Evolutionary conservation across 2,113 vertebrate genomes (phyloP), one percentile per base, ranked within the genome.

Genomic region (Gadus macrocephalus): DNA sequence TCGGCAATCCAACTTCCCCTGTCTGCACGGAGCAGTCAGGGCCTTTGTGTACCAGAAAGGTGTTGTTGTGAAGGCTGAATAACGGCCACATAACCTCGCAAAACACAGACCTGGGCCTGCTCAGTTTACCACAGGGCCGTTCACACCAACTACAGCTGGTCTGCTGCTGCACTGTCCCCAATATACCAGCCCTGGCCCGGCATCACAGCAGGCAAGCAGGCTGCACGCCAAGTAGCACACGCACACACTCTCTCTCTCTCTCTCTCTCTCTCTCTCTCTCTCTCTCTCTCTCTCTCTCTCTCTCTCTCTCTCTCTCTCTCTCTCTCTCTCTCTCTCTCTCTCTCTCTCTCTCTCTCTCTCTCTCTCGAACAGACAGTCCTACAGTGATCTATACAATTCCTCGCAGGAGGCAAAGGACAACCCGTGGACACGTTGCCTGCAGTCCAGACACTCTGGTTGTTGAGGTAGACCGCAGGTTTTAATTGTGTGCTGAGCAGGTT

Each of bases 121-220:
- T 7, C 6, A 35, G 31, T 1, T 35, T 35, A 35, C 31, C 6
- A 4, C 31, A 35, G 31, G 31, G 31, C 31, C 31, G 31, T 35
- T 35, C 31, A 5, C 4, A 35, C 31, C 4, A 35, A 35, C 31
- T 35, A 59, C 56, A 15, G 19, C 4, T 12, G 6, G 71, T 75
- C 42, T 70, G 64, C 35, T 0, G 53, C 72, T 78, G 53, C 53
- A 55, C 3, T 0, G 68, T 9, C 28, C 77, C 71, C 49, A 69
- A 65, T 74, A 58, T 70, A 74, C 64, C 64, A 66, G 8, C 73
- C 70, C 66, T 75, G 67, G 75, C 72, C 63, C 28, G 3, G 72
- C 73, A 69, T 74, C 77, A 59, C 80, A 81, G 82, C 79, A 75
- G 76, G 77, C 19, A 19, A 62, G 63, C 55, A 65, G 75, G 73